Conservation (phyloP, 2,797 vertebrate genomes). For the Hippoglossus hippoglossus region DNA sequence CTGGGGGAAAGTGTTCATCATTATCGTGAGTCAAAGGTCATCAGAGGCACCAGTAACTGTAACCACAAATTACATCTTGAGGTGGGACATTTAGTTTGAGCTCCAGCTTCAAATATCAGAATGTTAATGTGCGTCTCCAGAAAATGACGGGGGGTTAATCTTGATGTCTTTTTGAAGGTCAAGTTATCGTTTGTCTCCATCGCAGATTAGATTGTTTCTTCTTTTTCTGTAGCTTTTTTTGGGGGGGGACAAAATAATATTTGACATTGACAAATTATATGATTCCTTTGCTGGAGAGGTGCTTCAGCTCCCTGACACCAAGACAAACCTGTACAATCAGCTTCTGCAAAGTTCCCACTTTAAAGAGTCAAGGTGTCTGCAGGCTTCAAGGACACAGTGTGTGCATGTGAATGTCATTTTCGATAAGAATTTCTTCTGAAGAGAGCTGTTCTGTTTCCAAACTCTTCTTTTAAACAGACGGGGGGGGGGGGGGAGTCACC, state of each 20-base stretch:
- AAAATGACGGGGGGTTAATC: neutral
- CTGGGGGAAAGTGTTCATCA: slow-evolving; percentile 16
- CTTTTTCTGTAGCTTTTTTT: neutral
- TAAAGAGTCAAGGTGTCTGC: slow-evolving; percentile 18
- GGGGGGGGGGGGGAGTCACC: slow-evolving; percentile 55
- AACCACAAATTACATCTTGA: slow-evolving; percentile 14
- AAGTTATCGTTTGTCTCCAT: slow-evolving; percentile 2
- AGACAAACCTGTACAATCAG: slow-evolving; percentile 29
- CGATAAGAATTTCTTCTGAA: slow-evolving; percentile 45
- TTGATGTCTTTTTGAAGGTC: neutral
- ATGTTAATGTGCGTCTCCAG: slow-evolving; percentile 7
- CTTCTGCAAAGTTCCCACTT: slow-evolving; percentile 31
- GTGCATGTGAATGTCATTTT: slow-evolving; percentile 34
- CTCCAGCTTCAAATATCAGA: slow-evolving; percentile 9
- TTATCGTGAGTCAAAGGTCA: slow-evolving; percentile 35
- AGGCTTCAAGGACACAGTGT: slow-evolving; percentile 8
- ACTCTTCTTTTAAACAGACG: slow-evolving; percentile 44
- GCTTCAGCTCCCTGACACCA: slow-evolving; percentile 4
- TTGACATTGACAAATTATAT: slow-evolving; percentile 25
- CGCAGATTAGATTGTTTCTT: neutral
- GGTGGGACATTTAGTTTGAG: neutral
- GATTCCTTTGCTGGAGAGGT: slow-evolving; percentile 6
- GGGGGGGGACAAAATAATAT: neutral
- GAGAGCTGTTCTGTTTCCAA: slow-evolving; percentile 41
- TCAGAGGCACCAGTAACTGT: slow-evolving; percentile 6